phyloP scores from a whole-genome alignment of 1,140 invertebrate species.

The Drosophila ambigua region DNA sequence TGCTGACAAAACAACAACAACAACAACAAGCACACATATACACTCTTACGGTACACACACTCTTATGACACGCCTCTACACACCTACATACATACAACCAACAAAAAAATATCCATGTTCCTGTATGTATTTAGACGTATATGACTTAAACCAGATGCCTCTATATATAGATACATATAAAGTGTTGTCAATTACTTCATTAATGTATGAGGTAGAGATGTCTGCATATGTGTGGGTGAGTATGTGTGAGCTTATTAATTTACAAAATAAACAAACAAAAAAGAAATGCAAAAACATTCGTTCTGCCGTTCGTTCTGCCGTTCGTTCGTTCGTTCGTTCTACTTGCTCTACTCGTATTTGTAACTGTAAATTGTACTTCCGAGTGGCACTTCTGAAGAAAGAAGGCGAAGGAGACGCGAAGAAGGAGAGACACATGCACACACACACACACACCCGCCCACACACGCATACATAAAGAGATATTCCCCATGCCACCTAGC shows the following conservation, averaged over 20 bases:
- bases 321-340: constrained; percentile 32
- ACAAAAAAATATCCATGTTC: constrained; percentile 25
- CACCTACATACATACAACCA: constrained; percentile 36
- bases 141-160: constrained; percentile 63
- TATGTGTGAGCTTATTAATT: constrained; percentile 82
- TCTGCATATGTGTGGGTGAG: constrained; percentile 82
- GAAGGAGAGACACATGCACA: constrained; percentile 37
- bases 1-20: constrained; percentile 56
- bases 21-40: constrained; percentile 18
- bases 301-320: constrained; percentile 7
- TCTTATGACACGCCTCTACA: constrained; percentile 3
- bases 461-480: no score
- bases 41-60: not conserved
- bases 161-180: constrained; percentile 70
- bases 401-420: constrained; percentile 60
- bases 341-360: constrained; percentile 50
- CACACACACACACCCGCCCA: constrained; percentile 16
- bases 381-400: constrained; percentile 62
- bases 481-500: no score
- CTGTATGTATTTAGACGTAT: constrained; percentile 67
- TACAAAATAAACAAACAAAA: constrained; percentile 8
- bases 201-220: constrained; percentile 82
- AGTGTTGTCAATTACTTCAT: constrained; percentile 82
- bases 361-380: constrained; percentile 9
- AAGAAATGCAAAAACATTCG: not conserved